These are phyloP conservation scores for Chaetodon trifascialis DNA, from an alignment of 2,113 vertebrate species.

Conservation along the genomic window DNA sequence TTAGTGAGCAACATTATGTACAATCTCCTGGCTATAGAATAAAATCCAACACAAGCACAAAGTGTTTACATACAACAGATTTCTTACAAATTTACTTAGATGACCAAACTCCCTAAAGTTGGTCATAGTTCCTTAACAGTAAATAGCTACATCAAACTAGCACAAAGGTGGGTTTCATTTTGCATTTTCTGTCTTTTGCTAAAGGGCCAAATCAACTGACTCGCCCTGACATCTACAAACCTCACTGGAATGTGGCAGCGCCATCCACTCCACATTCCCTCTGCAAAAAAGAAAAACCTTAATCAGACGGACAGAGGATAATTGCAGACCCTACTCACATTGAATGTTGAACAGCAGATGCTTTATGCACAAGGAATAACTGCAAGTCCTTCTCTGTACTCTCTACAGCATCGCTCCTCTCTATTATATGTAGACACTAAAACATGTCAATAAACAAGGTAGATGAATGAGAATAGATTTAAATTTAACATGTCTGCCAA, in stretches of 20 bases:
- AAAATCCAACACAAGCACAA: not conserved
- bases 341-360: constrained; percentile 42
- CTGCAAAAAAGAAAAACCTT: constrained; percentile 1
- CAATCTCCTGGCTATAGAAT: not conserved
- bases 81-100: not conserved
- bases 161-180: constrained; percentile 25
- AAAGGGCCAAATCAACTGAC: constrained; percentile 16
- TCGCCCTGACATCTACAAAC: constrained; percentile 2
- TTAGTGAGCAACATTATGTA: constrained; percentile 14
- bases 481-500: not conserved
- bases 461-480: not conserved
- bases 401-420: not conserved
- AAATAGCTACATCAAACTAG: not conserved
- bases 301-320: constrained; percentile 49
- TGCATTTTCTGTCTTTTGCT: not conserved
- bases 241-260: not conserved
- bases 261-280: not conserved
- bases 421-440: not conserved
- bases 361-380: constrained; percentile 25
- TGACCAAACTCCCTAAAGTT: not conserved
- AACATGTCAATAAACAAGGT: not conserved
- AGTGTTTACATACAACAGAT: not conserved
- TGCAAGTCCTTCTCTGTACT: constrained; percentile 19
- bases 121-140: not conserved
- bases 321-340: constrained; percentile 30